A percentile compares a stretch with the other conserved stretches of the same genome.
These are phyloP conservation scores for Antheraea pernyi DNA, from an alignment of 1,140 invertebrate genomes.

Conservation along the genomic window DNA sequence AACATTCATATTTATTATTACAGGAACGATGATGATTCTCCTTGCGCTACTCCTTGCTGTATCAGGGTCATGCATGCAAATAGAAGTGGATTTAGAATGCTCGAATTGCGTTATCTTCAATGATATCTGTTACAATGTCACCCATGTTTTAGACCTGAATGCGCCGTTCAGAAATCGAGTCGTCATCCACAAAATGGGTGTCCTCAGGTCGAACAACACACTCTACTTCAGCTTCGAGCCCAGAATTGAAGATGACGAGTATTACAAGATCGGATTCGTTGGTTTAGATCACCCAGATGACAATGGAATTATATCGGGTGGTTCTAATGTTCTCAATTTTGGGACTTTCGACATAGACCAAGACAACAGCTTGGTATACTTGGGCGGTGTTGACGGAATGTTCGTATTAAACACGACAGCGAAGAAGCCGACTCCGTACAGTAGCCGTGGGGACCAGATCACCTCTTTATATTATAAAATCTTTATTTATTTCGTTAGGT, in stretches of 20 bases:
- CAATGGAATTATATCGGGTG: conserved; percentile 38
- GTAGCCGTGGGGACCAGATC: conserved; percentile 55
- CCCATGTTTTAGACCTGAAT: conserved; percentile 51
- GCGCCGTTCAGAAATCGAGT: conserved; percentile 53
- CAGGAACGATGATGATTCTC: conserved; percentile 24
- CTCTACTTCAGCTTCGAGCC: conserved; percentile 64
- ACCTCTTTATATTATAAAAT: conserved; percentile 54
- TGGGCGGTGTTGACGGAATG: conserved; percentile 58
- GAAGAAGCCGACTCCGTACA: conserved; percentile 43
- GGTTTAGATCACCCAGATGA: conserved; percentile 42
- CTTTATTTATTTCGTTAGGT: conserved; percentile 53
- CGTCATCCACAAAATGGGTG: conserved; percentile 53
- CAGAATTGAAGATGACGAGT: conserved; percentile 52
- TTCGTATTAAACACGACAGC: conserved; percentile 43
- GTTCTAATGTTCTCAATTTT: conserved; percentile 52
- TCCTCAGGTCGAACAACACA: conserved; percentile 46
- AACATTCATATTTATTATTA: conserved; percentile 13
- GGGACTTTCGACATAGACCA: conserved; percentile 63
- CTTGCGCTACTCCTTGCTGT: conserved; percentile 5
- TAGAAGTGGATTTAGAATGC: conserved; percentile 28
- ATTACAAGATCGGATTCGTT: conserved; percentile 58
- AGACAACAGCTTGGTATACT: conserved; percentile 49
- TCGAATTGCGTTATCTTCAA: conserved; percentile 47
- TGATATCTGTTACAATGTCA: conserved; percentile 51
- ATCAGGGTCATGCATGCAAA: not conserved